Evolutionary conservation across 1,140 invertebrate species (phyloP).

Genomic region (Oedothorax gibbosus): DNA sequence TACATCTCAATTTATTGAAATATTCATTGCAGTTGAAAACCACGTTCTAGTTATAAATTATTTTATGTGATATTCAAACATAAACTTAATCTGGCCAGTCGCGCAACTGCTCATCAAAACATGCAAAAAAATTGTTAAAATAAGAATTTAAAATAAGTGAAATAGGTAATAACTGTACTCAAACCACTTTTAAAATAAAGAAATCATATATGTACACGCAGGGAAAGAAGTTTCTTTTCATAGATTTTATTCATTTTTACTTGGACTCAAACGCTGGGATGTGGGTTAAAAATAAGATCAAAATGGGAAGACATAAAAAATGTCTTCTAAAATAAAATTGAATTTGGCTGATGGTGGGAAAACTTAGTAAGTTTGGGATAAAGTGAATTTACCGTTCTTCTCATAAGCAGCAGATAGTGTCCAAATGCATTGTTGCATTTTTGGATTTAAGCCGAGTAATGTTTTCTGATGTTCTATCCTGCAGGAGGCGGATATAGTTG

Average conservation of each 20-base stretch:
- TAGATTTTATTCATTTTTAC: slow-evolving; percentile 35
- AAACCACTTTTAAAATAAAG: neutral
- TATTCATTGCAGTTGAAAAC: too few species aligned
- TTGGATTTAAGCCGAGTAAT: slow-evolving; percentile 34
- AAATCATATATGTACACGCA: slow-evolving; percentile 7
- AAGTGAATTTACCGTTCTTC: slow-evolving; percentile 38
- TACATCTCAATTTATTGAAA: too few species aligned
- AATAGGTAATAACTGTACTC: too few species aligned
- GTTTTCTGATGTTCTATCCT: slow-evolving; percentile 37
- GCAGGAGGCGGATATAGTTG: slow-evolving; percentile 26
- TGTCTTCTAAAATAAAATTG: slow-evolving; percentile 44
- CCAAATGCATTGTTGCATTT: slow-evolving; percentile 34
- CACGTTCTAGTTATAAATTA: too few species aligned
- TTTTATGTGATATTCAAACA: too few species aligned
- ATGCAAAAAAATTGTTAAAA: too few species aligned
- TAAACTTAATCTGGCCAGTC: too few species aligned
- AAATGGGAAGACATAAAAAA: slow-evolving; percentile 19
- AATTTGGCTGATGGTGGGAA: slow-evolving; percentile 47
- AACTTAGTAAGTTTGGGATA: slow-evolving; percentile 42
- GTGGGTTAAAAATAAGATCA: slow-evolving; percentile 41
- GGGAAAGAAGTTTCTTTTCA: slow-evolving; percentile 6
- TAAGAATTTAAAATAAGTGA: too few species aligned
- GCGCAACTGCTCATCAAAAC: too few species aligned
- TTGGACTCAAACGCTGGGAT: slow-evolving; percentile 31
- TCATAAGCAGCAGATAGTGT: slow-evolving; percentile 23